Conservation (phyloP, 92 coral and sea anemone species). For the Porites divaricata region DNA sequence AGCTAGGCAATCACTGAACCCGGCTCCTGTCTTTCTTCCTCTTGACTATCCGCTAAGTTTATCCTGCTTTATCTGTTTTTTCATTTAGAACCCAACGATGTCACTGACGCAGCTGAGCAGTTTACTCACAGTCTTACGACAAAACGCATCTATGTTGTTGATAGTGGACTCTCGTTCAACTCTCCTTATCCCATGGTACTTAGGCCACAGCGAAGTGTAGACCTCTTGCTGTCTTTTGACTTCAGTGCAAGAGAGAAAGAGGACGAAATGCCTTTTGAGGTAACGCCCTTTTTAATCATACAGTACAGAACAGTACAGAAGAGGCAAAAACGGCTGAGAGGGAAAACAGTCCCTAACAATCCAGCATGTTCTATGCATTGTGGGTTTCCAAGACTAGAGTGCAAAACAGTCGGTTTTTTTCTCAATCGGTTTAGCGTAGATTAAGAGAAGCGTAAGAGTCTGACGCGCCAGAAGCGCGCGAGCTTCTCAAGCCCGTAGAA, state of each 20-base stretch:
- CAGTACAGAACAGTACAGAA: background rate
- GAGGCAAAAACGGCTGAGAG: too few relatives aligned
- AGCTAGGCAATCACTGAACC: too few relatives aligned
- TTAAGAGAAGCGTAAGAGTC: too few relatives aligned
- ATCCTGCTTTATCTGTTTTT: background rate
- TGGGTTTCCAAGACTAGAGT: too few relatives aligned
- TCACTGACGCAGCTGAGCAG: slow-evolving; percentile 9
- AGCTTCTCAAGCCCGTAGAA: too few relatives aligned
- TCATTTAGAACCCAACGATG: background rate
- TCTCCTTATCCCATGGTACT: slow-evolving; percentile 74
- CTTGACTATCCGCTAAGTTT: background rate
- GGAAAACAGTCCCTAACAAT: too few relatives aligned
- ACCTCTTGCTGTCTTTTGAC: slow-evolving; percentile 81
- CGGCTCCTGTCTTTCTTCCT: background rate
- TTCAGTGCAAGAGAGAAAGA: slow-evolving; percentile 73
- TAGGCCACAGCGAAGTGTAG: slow-evolving; percentile 72
- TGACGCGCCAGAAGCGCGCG: too few relatives aligned
- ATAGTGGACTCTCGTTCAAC: slow-evolving; percentile 80
- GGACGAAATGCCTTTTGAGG: slow-evolving; percentile 19
- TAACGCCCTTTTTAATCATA: background rate
- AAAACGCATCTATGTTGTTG: slow-evolving; percentile 50
- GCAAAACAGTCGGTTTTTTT: too few relatives aligned
- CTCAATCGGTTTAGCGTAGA: too few relatives aligned
- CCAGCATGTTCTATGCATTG: background rate
- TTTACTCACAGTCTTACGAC: background rate